Evolutionary conservation across 2,888 invertebrate genomes (phyloP), one percentile per base, ranked within the genome.

Genomic region (Caradrina clavipalpis): DNA sequence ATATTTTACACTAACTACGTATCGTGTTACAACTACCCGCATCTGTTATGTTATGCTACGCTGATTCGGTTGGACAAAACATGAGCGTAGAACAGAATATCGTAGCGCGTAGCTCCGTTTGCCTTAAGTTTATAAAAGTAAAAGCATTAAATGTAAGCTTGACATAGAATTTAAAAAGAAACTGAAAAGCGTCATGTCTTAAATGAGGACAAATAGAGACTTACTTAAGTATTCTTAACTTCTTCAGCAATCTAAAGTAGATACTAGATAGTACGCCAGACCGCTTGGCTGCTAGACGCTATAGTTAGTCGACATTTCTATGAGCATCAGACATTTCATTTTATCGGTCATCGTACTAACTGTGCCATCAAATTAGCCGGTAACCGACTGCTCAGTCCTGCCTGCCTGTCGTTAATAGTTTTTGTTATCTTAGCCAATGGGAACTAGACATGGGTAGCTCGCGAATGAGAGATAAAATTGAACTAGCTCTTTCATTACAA

Each of bases 1-100:
- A 74, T 59, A 74, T 71, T 62, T 56, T 39, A 66, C 75, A 35
- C 26, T 42, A 65, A 74, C 70, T 64, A 35, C 65, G 22, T 73
- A 55, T 73, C 54, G 42, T 31, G 31, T 63, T 42, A 73, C 42
- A 73, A 57, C 26, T 49, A 45, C 66, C 22, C 19, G 42, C 22
- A 45, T 73, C 42, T 55, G 42, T 22, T 56, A 39, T 50, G 22
- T 35, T 55, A 22, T 53, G 19, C 45, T 60, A 26, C 74, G 42
- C 21, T 42, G 17, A 49, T 35, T 42, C 42, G 31, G 2, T 42
- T 64, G 54, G 22, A 42, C 54, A 31, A 73, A 49, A 63, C 64
- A 49, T 21, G 47, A 42, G 26, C 68, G 19, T 49, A 21, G 45
- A 22, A 45, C 17, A 39, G 53, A 72, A 47, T 7, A 54, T 54